These are phyloP conservation scores for Dermolepida albohirtum DNA, from an alignment of 2,888 invertebrate species.

Conservation along the genomic window DNA sequence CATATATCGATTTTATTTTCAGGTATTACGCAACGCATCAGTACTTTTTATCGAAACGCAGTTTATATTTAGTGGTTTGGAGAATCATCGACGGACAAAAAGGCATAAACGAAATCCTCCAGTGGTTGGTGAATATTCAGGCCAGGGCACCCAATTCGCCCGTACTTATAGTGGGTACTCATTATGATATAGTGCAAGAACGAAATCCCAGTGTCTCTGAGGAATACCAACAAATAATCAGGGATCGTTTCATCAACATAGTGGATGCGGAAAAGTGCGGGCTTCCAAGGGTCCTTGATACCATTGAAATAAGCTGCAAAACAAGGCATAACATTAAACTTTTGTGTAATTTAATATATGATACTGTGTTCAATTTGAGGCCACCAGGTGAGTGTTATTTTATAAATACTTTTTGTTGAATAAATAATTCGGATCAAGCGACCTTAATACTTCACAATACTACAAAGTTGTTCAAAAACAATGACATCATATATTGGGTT, in stretches of 20 bases:
- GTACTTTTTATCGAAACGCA: conserved; percentile 95
- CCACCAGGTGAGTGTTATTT: conserved; percentile 76
- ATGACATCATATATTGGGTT: no score
- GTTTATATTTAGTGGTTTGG: conserved; percentile 96
- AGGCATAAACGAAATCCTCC: conserved; percentile 90
- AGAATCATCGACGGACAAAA: conserved; percentile 90
- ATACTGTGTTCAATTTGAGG: conserved; percentile 90
- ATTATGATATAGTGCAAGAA: conserved; percentile 87
- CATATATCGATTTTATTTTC: no score
- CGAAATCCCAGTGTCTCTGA: conserved; percentile 73
- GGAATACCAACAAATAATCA: conserved; percentile 88
- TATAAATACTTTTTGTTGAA: neutral
- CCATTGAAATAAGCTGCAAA: conserved; percentile 91
- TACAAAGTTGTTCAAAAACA: no score
- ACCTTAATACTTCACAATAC: neutral
- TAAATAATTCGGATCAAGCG: conserved; percentile 1
- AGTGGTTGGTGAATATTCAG: conserved; percentile 97
- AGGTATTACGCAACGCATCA: conserved; percentile 98
- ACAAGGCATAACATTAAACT: conserved; percentile 90
- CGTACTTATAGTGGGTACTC: conserved; percentile 96
- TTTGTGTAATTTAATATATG: conserved; percentile 92
- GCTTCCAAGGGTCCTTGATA: conserved; percentile 91
- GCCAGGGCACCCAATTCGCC: conserved; percentile 95
- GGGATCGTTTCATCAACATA: conserved; percentile 89
- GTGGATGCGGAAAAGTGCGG: conserved; percentile 97